Evolutionary conservation across 2,797 vertebrate species (phyloP), one percentile per base, ranked within the genome.

Genomic region (Distichodus sexfasciatus): DNA sequence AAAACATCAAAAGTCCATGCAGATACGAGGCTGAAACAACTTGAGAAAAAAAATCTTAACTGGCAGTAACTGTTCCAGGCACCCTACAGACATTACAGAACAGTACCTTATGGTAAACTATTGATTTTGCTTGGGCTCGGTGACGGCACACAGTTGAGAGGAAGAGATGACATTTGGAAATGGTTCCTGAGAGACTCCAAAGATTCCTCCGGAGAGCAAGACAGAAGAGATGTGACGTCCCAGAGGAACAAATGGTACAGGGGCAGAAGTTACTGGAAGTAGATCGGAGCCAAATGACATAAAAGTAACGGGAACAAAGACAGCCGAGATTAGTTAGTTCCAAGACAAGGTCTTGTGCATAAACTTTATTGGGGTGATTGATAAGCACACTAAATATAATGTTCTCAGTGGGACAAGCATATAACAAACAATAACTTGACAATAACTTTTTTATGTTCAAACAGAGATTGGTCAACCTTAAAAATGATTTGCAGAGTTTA

Each of bases 91-190:
- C 15, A 43, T 40, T 31, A 14, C 47, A 65, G 23, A 21, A 47
- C 21, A 19, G n/a, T n/a, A n/a, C n/a, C 48, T 17, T 14, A 57
- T 41, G 36, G 19, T 51, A 46, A 53, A 59, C n/a, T 44, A 60
- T 66, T 72, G 70, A 72, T 66, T 26, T 8, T 29, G 43, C 19
- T 26, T 17, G 17, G 55, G 21, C 46, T n/a, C 28, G 17, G 6
- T 66, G 44, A 28, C 46, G 69, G 71, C 72, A 69, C 67, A 69
- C 51, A 51, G 47, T 71, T 70, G 69, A 54, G 75, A 60, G 57
- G 46, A 24, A 35, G 66, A 10, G 62, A 4, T 61, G 38, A 51
- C 47, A 50, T 50, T 50, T 46, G 11, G 21, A 60, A 14, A 48
- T 9, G 41, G 26, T 29, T 50, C 26, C 14, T 23, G 35, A 1